phyloP scores from a whole-genome alignment of 2,113 vertebrate species.

The Chamaetylas fuelleborni region DNA sequence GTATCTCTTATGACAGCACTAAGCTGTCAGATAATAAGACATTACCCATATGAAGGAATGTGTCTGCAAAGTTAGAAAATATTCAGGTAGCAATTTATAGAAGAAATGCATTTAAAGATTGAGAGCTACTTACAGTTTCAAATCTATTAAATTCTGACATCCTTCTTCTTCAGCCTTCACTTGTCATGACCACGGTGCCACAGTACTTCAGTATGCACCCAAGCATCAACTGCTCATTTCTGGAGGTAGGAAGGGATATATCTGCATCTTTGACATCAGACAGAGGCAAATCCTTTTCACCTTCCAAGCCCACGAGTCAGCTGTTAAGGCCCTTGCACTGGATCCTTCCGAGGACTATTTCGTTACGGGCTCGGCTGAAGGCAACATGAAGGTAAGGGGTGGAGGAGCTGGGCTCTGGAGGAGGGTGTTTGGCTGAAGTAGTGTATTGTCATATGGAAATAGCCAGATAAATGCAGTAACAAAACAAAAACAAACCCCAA shows the following conservation, averaged over 20 bases:
- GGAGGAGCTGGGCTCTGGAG: background rate
- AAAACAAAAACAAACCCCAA: background rate
- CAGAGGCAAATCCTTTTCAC: constrained; percentile 92
- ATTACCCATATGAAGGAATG: background rate
- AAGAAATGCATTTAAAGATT: background rate
- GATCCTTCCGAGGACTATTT: constrained; percentile 92
- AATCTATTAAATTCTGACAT: background rate
- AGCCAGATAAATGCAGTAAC: background rate
- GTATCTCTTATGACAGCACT: background rate
- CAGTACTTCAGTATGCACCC: constrained; percentile 93
- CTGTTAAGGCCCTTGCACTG: constrained; percentile 91
- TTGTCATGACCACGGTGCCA: constrained; percentile 95
- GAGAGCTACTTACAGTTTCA: background rate
- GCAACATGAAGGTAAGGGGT: constrained; percentile 92
- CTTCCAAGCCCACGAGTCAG: constrained; percentile 95
- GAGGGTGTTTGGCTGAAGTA: background rate
- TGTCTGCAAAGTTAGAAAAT: background rate
- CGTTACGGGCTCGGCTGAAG: constrained; percentile 93
- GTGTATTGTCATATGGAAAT: rapidly evolving
- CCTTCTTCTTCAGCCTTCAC: constrained; percentile 82
- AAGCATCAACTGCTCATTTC: constrained; percentile 93
- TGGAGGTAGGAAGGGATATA: constrained; percentile 89
- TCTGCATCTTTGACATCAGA: constrained; percentile 94
- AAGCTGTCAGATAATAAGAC: background rate
- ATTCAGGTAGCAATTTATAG: background rate